Evolutionary conservation across 2,797 vertebrate genomes (phyloP).

Genomic region (Pempheris klunzingeri): DNA sequence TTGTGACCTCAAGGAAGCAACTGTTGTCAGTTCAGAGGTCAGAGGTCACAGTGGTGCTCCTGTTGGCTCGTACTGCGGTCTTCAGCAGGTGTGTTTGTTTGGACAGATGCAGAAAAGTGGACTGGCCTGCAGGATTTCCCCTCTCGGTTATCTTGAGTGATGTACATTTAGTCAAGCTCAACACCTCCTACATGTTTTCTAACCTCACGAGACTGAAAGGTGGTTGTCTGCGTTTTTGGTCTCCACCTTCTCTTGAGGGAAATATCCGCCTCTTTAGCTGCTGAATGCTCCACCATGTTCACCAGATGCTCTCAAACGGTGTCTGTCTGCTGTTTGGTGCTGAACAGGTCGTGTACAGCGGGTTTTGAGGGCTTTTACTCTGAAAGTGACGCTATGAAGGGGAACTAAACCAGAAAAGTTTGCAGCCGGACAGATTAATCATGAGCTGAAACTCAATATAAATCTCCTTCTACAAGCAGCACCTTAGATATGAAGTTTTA

Average conservation of each 20-base stretch:
- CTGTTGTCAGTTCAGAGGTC: slow-evolving; percentile 60
- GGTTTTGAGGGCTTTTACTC: neutral
- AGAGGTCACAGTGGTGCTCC: slow-evolving; percentile 36
- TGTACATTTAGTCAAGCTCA: neutral
- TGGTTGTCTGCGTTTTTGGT: too few species aligned
- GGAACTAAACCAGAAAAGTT: too few species aligned
- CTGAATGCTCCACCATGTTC: too few species aligned
- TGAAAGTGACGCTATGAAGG: neutral
- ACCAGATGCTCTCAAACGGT: neutral
- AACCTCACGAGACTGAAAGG: too few species aligned
- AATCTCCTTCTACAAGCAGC: too few species aligned
- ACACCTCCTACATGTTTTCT: neutral
- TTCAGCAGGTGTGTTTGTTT: slow-evolving; percentile 36
- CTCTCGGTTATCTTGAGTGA: neutral
- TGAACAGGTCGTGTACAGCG: neutral
- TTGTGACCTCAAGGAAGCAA: slow-evolving; percentile 48
- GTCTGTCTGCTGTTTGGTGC: neutral
- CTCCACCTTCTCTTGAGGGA: too few species aligned
- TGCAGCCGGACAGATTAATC: neutral
- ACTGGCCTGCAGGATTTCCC: neutral
- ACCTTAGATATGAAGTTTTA: too few species aligned
- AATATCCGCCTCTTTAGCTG: too few species aligned
- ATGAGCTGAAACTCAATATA: neutral
- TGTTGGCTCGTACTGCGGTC: neutral
- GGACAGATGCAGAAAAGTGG: slow-evolving; percentile 21